A percentile compares a stretch with the other conserved stretches of the same genome.
phyloP scores from a whole-genome alignment of 92 coral and sea anemone genomes.

The Chrysogorgia sp. region DNA sequence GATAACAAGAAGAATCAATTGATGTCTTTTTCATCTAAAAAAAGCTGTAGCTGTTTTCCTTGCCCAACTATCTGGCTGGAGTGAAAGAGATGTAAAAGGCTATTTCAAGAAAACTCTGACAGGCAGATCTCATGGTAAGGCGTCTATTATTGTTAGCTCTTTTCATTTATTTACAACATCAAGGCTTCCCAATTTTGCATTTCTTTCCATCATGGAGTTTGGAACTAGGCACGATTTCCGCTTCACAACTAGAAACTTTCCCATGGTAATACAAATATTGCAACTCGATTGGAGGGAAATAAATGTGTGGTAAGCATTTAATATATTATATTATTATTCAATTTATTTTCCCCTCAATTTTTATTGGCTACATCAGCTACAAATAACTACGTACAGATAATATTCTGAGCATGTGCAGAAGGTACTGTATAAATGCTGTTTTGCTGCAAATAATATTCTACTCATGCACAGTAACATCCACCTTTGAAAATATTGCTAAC shows the following conservation, averaged over 20 bases:
- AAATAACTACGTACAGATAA: too few species aligned
- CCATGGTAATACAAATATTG: too few species aligned
- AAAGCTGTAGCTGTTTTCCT: constrained; percentile 53
- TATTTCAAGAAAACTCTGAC: constrained; percentile 49
- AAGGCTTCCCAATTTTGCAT: constrained; percentile 58
- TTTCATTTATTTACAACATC: constrained; percentile 55
- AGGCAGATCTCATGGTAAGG: constrained; percentile 62
- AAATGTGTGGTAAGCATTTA: too few species aligned
- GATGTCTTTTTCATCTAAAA: constrained; percentile 64
- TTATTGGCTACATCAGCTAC: too few species aligned
- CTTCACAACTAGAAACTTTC: constrained; percentile 55
- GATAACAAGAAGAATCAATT: constrained; percentile 63
- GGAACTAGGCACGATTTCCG: constrained; percentile 72
- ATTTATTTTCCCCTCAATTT: too few species aligned
- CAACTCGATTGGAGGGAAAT: too few species aligned
- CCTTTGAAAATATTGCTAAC: too few species aligned
- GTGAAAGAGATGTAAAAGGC: constrained; percentile 56
- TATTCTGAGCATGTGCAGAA: too few species aligned
- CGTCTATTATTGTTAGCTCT: constrained; percentile 57
- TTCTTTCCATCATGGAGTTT: constrained; percentile 71
- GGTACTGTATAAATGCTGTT: too few species aligned
- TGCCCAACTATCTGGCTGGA: constrained; percentile 54
- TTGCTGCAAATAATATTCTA: too few species aligned
- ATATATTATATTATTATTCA: too few species aligned
- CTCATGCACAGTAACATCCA: too few species aligned